A percentile compares a stretch with the other conserved stretches of the same genome.
Conservation (phyloP, 1,140 invertebrate species). For the Oryzaephilus surinamensis region DNA sequence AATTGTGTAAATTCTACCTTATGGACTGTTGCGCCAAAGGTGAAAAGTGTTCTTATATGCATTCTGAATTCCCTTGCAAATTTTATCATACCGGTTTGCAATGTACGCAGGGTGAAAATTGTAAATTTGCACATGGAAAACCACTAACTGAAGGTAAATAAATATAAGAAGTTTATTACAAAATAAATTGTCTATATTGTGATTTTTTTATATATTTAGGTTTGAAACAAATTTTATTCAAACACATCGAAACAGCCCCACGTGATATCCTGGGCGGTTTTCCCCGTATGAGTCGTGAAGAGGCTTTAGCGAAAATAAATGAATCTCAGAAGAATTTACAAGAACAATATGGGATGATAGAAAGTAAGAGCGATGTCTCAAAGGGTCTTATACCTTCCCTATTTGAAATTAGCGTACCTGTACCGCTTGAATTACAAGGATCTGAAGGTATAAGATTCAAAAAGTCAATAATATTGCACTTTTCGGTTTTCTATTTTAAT, state of each 20-base stretch:
- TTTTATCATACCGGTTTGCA: slow-evolving; percentile 88
- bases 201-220: too few relatives aligned
- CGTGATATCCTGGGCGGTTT: slow-evolving; percentile 84
- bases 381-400: slow-evolving; percentile 42
- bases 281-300: slow-evolving; percentile 64
- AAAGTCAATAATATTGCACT: too few relatives aligned
- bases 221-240: slow-evolving; percentile 36
- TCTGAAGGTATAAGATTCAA: slow-evolving; percentile 20
- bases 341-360: slow-evolving; percentile 43
- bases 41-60: slow-evolving; percentile 93
- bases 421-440: slow-evolving; percentile 32
- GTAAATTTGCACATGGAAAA: slow-evolving; percentile 86
- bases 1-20: slow-evolving; percentile 94
- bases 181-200: too few relatives aligned
- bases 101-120: slow-evolving; percentile 69
- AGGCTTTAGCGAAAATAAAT: slow-evolving; percentile 59
- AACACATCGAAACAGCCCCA: slow-evolving; percentile 81
- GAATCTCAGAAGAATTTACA: slow-evolving; percentile 54
- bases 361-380: slow-evolving; percentile 17
- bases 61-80: slow-evolving; percentile 95
- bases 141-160: slow-evolving; percentile 70
- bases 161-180: slow-evolving; percentile 52
- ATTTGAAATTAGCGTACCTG: slow-evolving; percentile 45
- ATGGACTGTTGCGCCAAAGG: slow-evolving; percentile 92
- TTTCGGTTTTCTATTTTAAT: too few relatives aligned